Evolutionary conservation across 2,113 vertebrate species (phyloP).

Genomic region (Trichomycterus rosablanca): DNA sequence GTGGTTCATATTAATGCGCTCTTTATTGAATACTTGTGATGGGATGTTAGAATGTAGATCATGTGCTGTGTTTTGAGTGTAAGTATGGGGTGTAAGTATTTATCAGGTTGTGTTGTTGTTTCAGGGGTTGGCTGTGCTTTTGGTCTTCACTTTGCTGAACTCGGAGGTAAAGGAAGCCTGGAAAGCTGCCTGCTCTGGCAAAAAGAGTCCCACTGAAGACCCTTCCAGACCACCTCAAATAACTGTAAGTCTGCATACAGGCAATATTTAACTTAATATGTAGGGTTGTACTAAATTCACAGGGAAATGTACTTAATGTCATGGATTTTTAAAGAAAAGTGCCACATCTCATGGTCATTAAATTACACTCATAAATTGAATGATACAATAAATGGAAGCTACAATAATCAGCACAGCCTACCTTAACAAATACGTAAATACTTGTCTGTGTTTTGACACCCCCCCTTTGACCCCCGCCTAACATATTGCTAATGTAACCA

Average conservation of each 20-base stretch:
- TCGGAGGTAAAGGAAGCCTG: slow-evolving; percentile 87
- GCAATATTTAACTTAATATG: background rate
- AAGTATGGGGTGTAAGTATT: slow-evolving; percentile 17
- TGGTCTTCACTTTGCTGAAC: slow-evolving; percentile 89
- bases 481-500: no score
- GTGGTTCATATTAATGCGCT: slow-evolving; percentile 6
- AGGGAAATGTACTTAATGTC: no score
- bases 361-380: no score
- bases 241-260: slow-evolving; percentile 53
- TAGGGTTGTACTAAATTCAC: background rate
- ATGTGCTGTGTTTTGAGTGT: background rate
- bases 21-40: background rate
- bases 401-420: no score
- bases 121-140: slow-evolving; percentile 82
- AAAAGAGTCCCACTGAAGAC: slow-evolving; percentile 82
- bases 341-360: no score
- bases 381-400: no score
- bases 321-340: no score
- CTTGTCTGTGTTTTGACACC: no score
- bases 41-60: background rate
- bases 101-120: slow-evolving; percentile 3
- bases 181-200: slow-evolving; percentile 81
- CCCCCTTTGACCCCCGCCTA: no score
- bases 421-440: no score
- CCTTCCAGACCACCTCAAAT: slow-evolving; percentile 72